These are phyloP conservation scores for Benitochromis conjunctus DNA, from an alignment of 2,113 vertebrate species.

Conservation along the genomic window DNA sequence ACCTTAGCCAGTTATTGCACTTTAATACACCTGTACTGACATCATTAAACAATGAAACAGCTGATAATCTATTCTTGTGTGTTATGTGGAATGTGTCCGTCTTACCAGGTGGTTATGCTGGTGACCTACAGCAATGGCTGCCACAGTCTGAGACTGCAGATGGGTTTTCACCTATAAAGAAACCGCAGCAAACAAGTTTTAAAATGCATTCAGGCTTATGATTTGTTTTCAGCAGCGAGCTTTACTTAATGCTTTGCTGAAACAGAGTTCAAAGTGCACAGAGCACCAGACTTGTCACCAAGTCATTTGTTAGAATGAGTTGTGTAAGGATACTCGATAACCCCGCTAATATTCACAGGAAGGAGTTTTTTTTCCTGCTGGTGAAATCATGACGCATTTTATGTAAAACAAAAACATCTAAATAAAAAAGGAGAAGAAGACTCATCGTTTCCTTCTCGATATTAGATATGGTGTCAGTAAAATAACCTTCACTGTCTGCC, in stretches of 20 bases:
- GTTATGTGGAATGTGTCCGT: background rate
- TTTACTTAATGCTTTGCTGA: background rate
- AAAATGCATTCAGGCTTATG: background rate
- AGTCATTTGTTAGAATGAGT: background rate
- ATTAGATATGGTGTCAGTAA: background rate
- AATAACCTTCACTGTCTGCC: background rate
- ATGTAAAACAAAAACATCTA: background rate
- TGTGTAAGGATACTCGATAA: background rate
- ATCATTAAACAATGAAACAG: background rate
- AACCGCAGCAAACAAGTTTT: background rate
- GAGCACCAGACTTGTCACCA: background rate
- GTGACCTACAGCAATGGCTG: slow-evolving; percentile 83
- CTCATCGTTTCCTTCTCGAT: background rate
- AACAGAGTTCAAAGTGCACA: background rate
- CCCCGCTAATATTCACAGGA: background rate
- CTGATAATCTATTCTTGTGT: background rate
- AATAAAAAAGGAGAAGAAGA: background rate
- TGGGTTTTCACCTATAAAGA: slow-evolving; percentile 86
- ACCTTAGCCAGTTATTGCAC: background rate
- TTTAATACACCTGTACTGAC: background rate
- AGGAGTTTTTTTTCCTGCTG: background rate
- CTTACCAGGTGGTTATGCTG: slow-evolving; percentile 93
- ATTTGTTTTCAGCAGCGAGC: background rate
- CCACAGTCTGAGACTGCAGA: slow-evolving; percentile 84
- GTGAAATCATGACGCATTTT: background rate